Percentiles rank a stretch among this genome's conserved stretches.
Conservation (phyloP, 2,797 vertebrate genomes). For the Pipistrellus nathusii region DNA sequence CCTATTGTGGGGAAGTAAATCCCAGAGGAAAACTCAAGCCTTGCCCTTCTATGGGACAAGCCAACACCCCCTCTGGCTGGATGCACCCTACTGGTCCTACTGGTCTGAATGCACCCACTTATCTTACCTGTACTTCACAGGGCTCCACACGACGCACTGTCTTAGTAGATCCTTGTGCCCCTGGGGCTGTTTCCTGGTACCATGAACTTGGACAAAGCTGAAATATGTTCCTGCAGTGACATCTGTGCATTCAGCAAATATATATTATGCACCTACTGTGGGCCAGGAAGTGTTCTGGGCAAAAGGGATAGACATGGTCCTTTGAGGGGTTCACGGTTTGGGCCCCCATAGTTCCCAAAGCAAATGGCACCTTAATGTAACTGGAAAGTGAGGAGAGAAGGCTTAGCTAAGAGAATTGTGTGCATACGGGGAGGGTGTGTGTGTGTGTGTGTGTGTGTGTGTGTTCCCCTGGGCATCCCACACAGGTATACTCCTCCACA, state of each 20-base stretch:
- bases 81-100: background rate
- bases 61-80: background rate
- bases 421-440: background rate
- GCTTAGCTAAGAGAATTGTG: background rate
- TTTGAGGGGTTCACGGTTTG: background rate
- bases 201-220: background rate
- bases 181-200: background rate
- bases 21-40: background rate
- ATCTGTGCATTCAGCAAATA: background rate
- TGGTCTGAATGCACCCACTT: background rate
- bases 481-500: background rate
- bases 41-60: background rate
- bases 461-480: background rate
- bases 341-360: background rate
- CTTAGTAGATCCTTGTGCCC: background rate
- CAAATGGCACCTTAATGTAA: background rate
- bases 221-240: background rate
- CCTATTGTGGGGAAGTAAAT: background rate
- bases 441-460: background rate
- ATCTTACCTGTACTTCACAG: background rate
- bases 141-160: background rate
- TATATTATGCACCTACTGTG: background rate
- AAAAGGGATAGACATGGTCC: background rate
- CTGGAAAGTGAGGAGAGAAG: background rate
- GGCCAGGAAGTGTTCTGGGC: background rate